Conservation (phyloP, 2,797 vertebrate species). For the Eidolon dupreanum region DNA sequence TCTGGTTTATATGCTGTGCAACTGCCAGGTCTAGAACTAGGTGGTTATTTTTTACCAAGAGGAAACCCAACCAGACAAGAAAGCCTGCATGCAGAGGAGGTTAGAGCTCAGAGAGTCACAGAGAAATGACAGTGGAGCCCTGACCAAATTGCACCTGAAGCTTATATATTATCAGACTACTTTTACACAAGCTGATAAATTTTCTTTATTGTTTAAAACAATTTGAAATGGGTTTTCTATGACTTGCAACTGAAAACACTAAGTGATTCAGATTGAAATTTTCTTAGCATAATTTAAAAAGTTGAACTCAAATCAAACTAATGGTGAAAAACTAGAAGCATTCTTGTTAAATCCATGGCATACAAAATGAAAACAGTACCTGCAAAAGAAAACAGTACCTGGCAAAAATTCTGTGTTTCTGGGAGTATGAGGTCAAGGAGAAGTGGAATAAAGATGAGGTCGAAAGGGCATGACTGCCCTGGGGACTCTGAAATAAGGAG, state of each 20-base stretch:
- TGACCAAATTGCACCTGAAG: neutral
- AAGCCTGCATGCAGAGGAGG: neutral
- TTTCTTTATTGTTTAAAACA: neutral
- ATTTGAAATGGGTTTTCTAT: neutral
- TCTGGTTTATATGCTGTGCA: neutral
- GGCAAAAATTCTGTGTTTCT: neutral
- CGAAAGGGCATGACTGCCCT: neutral
- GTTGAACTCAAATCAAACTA: neutral
- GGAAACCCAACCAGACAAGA: neutral
- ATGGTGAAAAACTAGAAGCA: neutral
- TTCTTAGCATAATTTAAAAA: conserved; percentile 7
- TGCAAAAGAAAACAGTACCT: neutral
- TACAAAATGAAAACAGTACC: neutral
- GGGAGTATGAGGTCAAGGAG: neutral
- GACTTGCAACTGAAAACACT: neutral
- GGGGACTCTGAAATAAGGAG: neutral
- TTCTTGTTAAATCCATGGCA: neutral
- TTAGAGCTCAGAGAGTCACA: neutral
- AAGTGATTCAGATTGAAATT: neutral
- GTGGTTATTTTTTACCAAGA: neutral
- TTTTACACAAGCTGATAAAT: neutral
- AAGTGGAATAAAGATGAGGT: neutral
- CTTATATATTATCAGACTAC: neutral
- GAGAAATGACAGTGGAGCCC: neutral
- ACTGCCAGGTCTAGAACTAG: neutral